Percentiles rank a stretch among this genome's conserved stretches.
Evolutionary conservation across 1,140 invertebrate species (phyloP).

Genomic region (Dendroctonus ponderosae): DNA sequence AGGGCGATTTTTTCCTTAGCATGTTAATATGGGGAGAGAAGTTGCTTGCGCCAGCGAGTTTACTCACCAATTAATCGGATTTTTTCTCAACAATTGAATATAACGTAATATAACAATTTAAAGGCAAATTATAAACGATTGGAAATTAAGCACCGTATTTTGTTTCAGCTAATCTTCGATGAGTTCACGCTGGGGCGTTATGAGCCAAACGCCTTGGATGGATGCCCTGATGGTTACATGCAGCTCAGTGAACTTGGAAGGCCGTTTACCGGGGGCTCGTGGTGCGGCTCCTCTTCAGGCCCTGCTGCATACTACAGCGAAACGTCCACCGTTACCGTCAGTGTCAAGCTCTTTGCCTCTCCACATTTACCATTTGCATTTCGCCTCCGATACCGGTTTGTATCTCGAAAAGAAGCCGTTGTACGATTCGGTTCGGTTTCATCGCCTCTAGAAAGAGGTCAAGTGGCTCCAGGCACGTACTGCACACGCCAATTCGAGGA

Average conservation of each 20-base stretch:
- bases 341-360: conserved; percentile 66
- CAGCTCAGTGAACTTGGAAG: conserved; percentile 76
- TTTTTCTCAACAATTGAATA: too few species aligned
- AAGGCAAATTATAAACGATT: background rate
- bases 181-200: conserved; percentile 77
- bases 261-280: conserved; percentile 79
- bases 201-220: conserved; percentile 63
- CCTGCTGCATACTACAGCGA: conserved; percentile 83
- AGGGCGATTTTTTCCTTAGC: too few species aligned
- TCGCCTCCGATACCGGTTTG: conserved; percentile 74
- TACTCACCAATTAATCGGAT: too few species aligned
- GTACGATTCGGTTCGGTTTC: conserved; percentile 72
- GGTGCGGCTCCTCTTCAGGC: conserved; percentile 74
- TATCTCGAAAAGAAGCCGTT: conserved; percentile 70
- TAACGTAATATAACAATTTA: too few species aligned
- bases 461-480: conserved; percentile 80
- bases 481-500: conserved; percentile 85
- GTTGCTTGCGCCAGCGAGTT: too few species aligned
- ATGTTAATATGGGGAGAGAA: too few species aligned
- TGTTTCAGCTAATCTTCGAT: conserved; percentile 73
- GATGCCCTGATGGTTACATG: conserved; percentile 81
- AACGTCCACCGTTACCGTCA: conserved; percentile 77
- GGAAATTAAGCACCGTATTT: conserved; percentile 12
- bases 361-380: conserved; percentile 71
- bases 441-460: conserved; percentile 71